A percentile compares a stretch with the other conserved stretches of the same genome.
phyloP scores from a whole-genome alignment of 2,888 invertebrate species.

The Thera britannica region DNA sequence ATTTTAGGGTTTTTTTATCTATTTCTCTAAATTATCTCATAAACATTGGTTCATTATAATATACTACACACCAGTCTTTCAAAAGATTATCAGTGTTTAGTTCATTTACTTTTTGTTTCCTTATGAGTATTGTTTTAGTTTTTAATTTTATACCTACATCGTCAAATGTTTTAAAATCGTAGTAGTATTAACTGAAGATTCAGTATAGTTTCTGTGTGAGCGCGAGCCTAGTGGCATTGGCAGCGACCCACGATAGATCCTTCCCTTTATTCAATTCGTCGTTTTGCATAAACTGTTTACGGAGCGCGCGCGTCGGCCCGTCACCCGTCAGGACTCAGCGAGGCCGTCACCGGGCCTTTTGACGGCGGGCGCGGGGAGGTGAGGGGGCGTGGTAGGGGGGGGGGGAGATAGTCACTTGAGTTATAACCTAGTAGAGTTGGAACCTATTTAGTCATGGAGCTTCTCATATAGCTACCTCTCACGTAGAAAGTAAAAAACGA shows the following conservation, averaged over 20 bases:
- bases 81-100: no score
- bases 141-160: no score
- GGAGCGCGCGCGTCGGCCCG: conserved; percentile 46
- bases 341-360: conserved; percentile 18
- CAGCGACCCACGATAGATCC: conserved; percentile 53
- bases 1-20: neutral
- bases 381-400: neutral
- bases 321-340: conserved; percentile 25
- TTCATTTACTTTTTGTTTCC: no score
- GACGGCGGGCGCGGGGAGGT: conserved; percentile 24
- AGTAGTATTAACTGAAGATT: neutral
- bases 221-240: conserved; percentile 37
- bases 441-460: neutral
- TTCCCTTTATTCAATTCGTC: conserved; percentile 74
- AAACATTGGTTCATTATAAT: no score
- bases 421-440: conserved; percentile 8
- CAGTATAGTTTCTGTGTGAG: conserved; percentile 42
- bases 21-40: no score
- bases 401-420: conserved; percentile 6
- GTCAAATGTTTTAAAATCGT: neutral
- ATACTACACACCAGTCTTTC: no score
- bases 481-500: no score
- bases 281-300: conserved; percentile 81
- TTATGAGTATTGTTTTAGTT: no score
- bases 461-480: neutral